Percentiles rank a stretch among this genome's conserved stretches.
Evolutionary conservation across 2,888 invertebrate genomes (phyloP).

Genomic region (Drosophila ustulata): DNA sequence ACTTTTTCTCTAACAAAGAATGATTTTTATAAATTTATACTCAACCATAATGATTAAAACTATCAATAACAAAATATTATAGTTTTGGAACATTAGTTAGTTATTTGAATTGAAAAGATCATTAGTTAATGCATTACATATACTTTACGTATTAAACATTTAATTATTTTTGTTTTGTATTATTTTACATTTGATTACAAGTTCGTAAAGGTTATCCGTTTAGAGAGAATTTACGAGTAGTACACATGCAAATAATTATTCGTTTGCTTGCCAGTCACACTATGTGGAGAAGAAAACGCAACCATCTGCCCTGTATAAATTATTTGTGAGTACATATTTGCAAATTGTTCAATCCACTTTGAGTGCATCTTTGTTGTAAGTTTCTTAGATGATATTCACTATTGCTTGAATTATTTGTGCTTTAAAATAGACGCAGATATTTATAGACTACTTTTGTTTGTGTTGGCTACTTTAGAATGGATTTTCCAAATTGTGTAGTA

Average conservation of each 20-base stretch:
- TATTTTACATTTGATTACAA: constrained; percentile 63
- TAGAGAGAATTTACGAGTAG: constrained; percentile 48
- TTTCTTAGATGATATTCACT: background rate
- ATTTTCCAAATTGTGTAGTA: too few species aligned
- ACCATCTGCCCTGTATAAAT: background rate
- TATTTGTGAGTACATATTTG: constrained; percentile 23
- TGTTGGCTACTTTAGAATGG: too few species aligned
- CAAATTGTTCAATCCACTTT: constrained; percentile 16
- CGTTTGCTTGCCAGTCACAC: constrained; percentile 6
- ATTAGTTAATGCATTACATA: constrained; percentile 35
- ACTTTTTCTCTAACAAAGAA: too few species aligned
- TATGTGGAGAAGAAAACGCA: constrained; percentile 2
- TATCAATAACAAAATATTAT: too few species aligned
- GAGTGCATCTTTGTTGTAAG: background rate
- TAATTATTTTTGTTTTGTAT: constrained; percentile 38
- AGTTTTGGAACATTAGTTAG: too few species aligned
- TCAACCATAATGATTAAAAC: too few species aligned
- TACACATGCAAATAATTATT: constrained; percentile 34
- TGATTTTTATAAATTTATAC: too few species aligned
- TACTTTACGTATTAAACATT: constrained; percentile 10
- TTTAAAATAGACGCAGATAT: background rate
- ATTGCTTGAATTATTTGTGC: background rate
- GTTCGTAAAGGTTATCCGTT: constrained; percentile 67
- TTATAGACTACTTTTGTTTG: too few species aligned
- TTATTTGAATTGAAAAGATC: constrained; percentile 53